Percentiles rank a stretch among this genome's conserved stretches.
These are phyloP conservation scores for Drosophila parvula DNA, from an alignment of 1,140 invertebrate species.

Conservation along the genomic window DNA sequence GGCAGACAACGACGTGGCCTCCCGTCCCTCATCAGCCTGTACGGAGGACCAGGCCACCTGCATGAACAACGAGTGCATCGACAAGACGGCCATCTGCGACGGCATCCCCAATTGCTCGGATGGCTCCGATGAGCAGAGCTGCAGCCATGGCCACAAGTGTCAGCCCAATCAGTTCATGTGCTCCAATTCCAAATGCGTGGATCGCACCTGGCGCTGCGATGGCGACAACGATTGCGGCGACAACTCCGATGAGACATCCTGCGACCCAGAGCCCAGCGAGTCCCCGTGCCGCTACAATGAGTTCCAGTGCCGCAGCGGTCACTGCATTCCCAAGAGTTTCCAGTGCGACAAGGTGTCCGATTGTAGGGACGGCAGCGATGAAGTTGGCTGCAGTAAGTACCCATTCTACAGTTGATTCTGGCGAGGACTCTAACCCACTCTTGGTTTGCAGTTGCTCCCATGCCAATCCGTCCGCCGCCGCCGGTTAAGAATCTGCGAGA, in stretches of 20 bases:
- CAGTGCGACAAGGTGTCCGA: conserved; percentile 96
- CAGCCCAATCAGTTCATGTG: conserved; percentile 97
- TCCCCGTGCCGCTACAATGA: conserved; percentile 91
- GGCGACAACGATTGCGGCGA: conserved; percentile 96
- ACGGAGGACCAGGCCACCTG: conserved; percentile 93
- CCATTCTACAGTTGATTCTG: too few species aligned
- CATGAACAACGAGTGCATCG: conserved; percentile 95
- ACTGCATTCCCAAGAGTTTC: conserved; percentile 97
- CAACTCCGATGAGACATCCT: conserved; percentile 91
- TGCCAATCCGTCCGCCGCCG: conserved; percentile 88
- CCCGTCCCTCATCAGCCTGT: conserved; percentile 87
- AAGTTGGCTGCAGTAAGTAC: conserved; percentile 91
- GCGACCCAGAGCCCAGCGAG: conserved; percentile 86
- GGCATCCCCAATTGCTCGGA: conserved; percentile 92
- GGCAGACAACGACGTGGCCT: conserved; percentile 81
- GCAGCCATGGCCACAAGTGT: conserved; percentile 91
- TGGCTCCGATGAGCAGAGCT: conserved; percentile 94
- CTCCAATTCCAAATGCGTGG: conserved; percentile 93
- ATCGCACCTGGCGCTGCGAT: conserved; percentile 96
- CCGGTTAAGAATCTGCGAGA: conserved; percentile 88
- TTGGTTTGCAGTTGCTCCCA: conserved; percentile 84
- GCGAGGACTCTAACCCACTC: background rate
- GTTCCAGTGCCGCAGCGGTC: conserved; percentile 91
- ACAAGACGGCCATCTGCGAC: conserved; percentile 92
- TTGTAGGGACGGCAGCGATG: conserved; percentile 95